Evolutionary conservation across 1,140 invertebrate species (phyloP).

Genomic region (Stenopsyche tienmushanensis): DNA sequence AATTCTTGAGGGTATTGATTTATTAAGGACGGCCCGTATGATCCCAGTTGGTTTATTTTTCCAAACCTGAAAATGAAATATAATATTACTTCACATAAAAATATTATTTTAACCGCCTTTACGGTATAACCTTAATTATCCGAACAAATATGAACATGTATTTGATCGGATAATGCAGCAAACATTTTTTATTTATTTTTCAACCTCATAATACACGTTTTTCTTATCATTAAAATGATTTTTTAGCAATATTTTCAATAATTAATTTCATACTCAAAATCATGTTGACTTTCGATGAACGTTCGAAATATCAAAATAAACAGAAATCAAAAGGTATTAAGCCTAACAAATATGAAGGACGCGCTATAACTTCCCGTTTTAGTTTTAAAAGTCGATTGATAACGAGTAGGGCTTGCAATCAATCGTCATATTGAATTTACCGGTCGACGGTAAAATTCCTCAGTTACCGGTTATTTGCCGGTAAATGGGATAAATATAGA

Average conservation of each 20-base stretch:
- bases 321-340: too few relatives aligned
- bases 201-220: neutral
- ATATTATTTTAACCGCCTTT: neutral
- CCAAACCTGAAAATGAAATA: conserved; percentile 18
- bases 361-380: too few relatives aligned
- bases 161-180: neutral
- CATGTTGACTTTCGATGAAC: too few relatives aligned
- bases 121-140: neutral
- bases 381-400: too few relatives aligned
- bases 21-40: conserved; percentile 34
- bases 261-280: too few relatives aligned
- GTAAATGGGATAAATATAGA: too few relatives aligned
- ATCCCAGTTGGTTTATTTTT: conserved; percentile 43
- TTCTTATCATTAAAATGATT: neutral
- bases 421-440: too few relatives aligned
- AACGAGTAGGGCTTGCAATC: too few relatives aligned
- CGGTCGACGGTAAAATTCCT: too few relatives aligned
- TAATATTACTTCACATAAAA: neutral
- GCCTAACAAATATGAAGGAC: too few relatives aligned
- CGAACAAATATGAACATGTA: neutral
- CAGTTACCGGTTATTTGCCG: too few relatives aligned
- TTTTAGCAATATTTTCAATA: neutral
- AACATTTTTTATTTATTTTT: neutral
- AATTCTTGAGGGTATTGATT: conserved; percentile 42
- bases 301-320: too few relatives aligned